phyloP scores from a whole-genome alignment of 2,113 vertebrate genomes.

The Morphnarchus princeps region DNA sequence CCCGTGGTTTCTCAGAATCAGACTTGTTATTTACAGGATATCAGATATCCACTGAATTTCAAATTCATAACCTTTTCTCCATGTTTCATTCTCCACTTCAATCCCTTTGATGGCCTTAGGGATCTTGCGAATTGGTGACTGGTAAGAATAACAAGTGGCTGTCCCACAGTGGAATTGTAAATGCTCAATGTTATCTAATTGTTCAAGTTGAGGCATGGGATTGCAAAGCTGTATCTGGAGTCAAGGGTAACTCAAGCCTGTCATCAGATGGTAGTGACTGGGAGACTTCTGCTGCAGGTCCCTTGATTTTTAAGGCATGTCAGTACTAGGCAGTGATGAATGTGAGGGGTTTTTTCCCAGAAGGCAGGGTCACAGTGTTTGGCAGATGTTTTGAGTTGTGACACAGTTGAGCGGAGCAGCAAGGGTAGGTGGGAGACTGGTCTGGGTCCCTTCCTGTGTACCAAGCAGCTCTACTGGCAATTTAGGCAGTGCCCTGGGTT shows the following conservation, averaged over 20 bases:
- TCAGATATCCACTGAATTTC: conserved; percentile 19
- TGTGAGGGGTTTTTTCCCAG: background rate
- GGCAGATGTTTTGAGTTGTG: background rate
- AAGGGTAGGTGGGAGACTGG: background rate
- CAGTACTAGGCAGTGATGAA: background rate
- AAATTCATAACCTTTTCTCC: background rate
- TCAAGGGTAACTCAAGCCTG: background rate
- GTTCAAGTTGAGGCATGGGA: background rate
- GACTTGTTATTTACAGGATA: conserved; percentile 36
- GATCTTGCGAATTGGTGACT: background rate
- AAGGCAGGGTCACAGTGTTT: background rate
- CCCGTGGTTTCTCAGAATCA: background rate
- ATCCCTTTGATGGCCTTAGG: background rate
- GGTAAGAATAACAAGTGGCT: background rate
- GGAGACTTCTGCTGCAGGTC: background rate
- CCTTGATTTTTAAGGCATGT: background rate
- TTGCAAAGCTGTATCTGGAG: background rate
- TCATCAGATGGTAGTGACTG: background rate
- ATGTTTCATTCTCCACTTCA: background rate
- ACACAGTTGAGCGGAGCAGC: background rate
- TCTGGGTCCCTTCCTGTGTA: background rate
- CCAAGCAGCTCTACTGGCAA: background rate
- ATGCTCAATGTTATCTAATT: background rate
- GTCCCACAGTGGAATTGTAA: background rate
- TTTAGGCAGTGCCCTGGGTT: background rate